Base-by-base conservation (phyloP, 2,888 invertebrate genomes). In the Nasonia oneida region DNA sequence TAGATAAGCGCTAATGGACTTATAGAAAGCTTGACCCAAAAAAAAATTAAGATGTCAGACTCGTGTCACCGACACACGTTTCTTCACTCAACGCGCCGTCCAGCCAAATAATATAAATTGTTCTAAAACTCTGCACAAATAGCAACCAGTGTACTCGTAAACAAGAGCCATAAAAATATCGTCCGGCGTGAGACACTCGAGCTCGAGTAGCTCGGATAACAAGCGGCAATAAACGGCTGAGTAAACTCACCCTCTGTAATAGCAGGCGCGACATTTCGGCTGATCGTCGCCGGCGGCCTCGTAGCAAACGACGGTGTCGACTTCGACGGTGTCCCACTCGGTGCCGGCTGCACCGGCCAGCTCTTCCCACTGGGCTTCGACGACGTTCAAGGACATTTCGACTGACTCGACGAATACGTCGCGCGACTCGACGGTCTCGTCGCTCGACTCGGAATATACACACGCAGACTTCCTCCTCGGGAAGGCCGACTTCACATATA, bases 231-330 rank as follows among this genome's bases (percentile, higher is more conserved):
- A 71, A 50, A 82, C 64, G 75, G 23, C 29, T 47, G 23, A 73
- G 23, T 23, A 15, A 67, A 85, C 83, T 85, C 81, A 87, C 86
- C 86, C 86, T 4, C 37, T 79, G 71, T 84, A 86, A 64, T 50
- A 83, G 29, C 81, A 86, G 57, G 37, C 14, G 3, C 84, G 78
- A 70, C 77, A 85, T 23, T 76, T 81, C 8, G 53, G 14, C 5
- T 53, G 53, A 29, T 77, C 71, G 4, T 42, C 70, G 50, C 39
- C 78, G 14, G 23, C 71, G 29, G 79, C 64, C 73, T 84, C 76
- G 73, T 84, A 87, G 71, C 61, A 73, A 39, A 79, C 53, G 37
- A 79, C 79, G 14, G n/a, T 79, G 15, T 64, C 82, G 18, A 84
- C 33, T 73, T 87, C 29, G 5, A 50, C 70, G n/a, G 71, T 80